These are phyloP conservation scores for Terrapene triunguis DNA, from an alignment of 2,113 vertebrate species.

Conservation along the genomic window DNA sequence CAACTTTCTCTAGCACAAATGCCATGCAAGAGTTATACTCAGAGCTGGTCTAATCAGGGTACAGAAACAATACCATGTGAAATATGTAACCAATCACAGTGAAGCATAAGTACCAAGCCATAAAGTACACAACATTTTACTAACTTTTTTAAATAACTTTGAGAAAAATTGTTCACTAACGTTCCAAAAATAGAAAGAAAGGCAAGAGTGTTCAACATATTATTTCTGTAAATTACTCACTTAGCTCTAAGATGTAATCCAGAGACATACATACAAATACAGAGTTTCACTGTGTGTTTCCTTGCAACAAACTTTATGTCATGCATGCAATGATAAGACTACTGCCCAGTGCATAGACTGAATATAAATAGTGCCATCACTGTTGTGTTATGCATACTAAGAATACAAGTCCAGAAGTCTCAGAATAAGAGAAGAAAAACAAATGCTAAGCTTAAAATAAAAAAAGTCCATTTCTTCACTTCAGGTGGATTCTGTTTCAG, in stretches of 20 bases:
- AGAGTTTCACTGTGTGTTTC: conserved; percentile 58
- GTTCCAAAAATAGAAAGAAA: neutral
- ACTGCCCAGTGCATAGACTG: neutral
- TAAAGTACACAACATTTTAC: neutral
- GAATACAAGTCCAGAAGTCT: conserved; percentile 20
- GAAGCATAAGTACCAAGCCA: neutral
- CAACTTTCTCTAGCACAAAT: neutral
- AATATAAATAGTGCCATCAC: neutral
- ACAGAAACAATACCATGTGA: neutral
- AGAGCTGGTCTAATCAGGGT: neutral
- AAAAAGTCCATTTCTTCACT: conserved; percentile 11
- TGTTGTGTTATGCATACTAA: neutral
- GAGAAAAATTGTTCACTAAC: neutral
- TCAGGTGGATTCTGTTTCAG: conserved; percentile 19
- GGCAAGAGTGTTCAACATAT: neutral
- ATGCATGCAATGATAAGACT: conserved; percentile 41
- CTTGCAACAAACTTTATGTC: conserved; percentile 30
- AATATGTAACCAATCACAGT: neutral
- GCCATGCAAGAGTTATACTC: neutral
- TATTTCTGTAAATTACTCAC: neutral
- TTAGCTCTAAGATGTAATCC: neutral
- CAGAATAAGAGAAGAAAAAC: conserved; percentile 7
- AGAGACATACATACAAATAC: neutral
- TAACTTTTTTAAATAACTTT: neutral
- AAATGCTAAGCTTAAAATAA: neutral